These are phyloP conservation scores for Griposia aprilina DNA, from an alignment of 2,888 invertebrate genomes.

Conservation along the genomic window DNA sequence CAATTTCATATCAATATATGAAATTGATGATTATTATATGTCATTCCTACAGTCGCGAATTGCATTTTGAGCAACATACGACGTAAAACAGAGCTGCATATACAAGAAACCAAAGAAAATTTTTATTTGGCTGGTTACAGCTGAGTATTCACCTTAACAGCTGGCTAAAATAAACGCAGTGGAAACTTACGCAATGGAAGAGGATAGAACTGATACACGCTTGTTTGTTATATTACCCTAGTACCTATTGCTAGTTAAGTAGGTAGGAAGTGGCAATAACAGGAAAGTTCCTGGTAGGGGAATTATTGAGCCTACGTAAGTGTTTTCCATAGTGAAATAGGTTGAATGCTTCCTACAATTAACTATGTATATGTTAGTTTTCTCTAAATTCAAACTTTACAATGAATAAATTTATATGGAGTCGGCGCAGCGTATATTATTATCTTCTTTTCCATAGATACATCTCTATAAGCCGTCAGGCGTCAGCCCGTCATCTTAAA, in stretches of 20 bases:
- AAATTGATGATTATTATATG: no score
- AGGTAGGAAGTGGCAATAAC: conserved; percentile 25
- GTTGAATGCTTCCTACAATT: not conserved
- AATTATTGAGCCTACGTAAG: not conserved
- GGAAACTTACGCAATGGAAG: conserved; percentile 43
- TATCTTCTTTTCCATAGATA: not conserved
- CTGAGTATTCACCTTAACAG: not conserved
- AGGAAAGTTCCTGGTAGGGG: conserved; percentile 16
- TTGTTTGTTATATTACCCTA: conserved; percentile 35
- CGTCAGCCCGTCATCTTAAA: no score
- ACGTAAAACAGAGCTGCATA: no score
- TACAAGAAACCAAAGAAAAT: no score
- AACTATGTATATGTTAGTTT: not conserved
- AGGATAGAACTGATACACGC: conserved; percentile 11
- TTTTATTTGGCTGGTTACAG: no score
- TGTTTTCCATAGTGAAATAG: conserved; percentile 19
- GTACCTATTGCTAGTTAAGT: conserved; percentile 24
- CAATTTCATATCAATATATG: no score
- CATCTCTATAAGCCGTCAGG: not conserved
- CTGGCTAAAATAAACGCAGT: conserved; percentile 17
- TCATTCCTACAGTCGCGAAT: no score
- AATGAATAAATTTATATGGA: not conserved
- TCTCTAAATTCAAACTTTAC: not conserved
- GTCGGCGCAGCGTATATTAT: no score
- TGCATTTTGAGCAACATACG: no score